Evolutionary conservation across 1,140 invertebrate genomes (phyloP).

Genomic region (Dendrolimus punctatus): DNA sequence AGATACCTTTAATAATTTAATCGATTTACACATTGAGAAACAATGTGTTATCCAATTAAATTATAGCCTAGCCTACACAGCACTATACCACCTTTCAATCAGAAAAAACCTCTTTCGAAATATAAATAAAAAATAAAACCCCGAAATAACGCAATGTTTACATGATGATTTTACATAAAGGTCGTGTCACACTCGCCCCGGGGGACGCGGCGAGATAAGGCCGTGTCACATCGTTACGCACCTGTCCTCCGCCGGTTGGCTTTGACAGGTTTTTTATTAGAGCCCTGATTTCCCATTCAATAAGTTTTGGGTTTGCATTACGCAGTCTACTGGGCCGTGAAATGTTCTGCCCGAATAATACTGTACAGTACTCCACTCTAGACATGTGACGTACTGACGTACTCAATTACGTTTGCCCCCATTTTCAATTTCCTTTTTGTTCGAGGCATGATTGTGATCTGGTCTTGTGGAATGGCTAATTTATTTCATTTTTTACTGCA

Average conservation of each 20-base stretch:
- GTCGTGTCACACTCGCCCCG: not conserved
- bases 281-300: slow-evolving; percentile 46
- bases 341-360: slow-evolving; percentile 34
- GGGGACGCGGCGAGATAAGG: not conserved
- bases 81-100: no score
- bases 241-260: slow-evolving; percentile 37
- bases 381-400: slow-evolving; percentile 18
- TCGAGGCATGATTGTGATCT: not conserved
- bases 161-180: no score
- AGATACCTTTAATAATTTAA: no score
- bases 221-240: slow-evolving; percentile 10
- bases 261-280: slow-evolving; percentile 58
- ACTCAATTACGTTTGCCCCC: slow-evolving; percentile 27
- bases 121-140: no score
- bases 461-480: slow-evolving; percentile 1
- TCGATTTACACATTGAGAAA: no score
- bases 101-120: no score
- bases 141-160: no score
- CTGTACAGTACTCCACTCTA: not conserved
- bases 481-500: not conserved
- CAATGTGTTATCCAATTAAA: no score
- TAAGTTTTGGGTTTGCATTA: slow-evolving; percentile 48
- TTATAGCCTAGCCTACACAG: no score
- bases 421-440: slow-evolving; percentile 2
- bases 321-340: slow-evolving; percentile 41